Base-by-base conservation (phyloP, 2,888 invertebrate species). In the Empis stercorea region DNA sequence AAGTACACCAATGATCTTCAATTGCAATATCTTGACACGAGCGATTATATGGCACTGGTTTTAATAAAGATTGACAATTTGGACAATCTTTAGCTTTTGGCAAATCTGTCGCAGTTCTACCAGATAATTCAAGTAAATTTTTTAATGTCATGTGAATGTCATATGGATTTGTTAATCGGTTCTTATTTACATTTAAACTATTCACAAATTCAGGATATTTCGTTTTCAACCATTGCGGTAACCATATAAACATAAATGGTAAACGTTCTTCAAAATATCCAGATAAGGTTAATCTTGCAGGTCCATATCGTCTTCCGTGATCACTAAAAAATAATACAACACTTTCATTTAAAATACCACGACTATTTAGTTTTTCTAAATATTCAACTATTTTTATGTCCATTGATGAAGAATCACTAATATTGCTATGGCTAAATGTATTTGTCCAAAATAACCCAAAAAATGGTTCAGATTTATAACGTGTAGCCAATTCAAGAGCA, bases 381-480 rank as follows among this genome's bases (percentile, higher is more conserved):
- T 81, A 80, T 16, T 71, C 65, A 39, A 74, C 67, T 46, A 84
- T 63, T 44, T 77, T 73, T 4, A 63, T 66, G 56, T 87, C 87
- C 70, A 82, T 79, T 30, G 78, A 73, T 16, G 80, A 75, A 1
- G 81, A 77, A 6, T 77, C 75, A 57, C 80, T 83, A 27, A 81
- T 70, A 45, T 76, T 73, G 53, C 84, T 79, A 60, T 86, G 86
- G 56, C 83, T 86, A 53, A 82, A 80, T 14, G 81, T 79, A 59
- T 84, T 85, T 54, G 82, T 76, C 87, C 87, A 87, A 61, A 87
- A 85, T 14, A 87, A 71, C 0, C 83, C 84, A 56, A 87, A 87
- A 59, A 75, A 81, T 0, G 79, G 75, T 9, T 75, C 68, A 30
- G 74, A 69, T 52, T 73, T 71, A 55, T 80, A 83, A 0, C 78